phyloP scores from a whole-genome alignment of 2,888 invertebrate species.

The Poecilus cupreus region DNA sequence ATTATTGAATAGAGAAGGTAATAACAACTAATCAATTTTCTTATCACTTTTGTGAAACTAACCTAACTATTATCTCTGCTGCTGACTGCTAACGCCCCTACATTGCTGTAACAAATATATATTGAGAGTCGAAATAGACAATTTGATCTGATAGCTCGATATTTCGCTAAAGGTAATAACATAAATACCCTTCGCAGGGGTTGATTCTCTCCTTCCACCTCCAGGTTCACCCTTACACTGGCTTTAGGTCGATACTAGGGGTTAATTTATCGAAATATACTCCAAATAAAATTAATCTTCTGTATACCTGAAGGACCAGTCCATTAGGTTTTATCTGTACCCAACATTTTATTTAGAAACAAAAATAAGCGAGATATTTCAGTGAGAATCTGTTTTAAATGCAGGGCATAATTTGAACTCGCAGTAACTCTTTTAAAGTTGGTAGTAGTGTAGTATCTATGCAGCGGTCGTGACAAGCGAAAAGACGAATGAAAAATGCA shows the following conservation, averaged over 20 bases:
- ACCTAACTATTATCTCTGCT: neutral
- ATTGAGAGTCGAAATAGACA: slow-evolving; percentile 36
- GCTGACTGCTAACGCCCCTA: neutral
- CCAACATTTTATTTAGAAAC: too few relatives aligned
- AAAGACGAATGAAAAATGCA: slow-evolving; percentile 28
- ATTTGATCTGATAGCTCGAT: slow-evolving; percentile 39
- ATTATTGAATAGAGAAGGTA: too few relatives aligned
- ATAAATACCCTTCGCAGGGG: slow-evolving; percentile 35
- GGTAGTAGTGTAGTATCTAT: neutral
- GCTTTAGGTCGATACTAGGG: neutral
- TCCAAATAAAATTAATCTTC: neutral
- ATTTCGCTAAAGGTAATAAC: slow-evolving; percentile 42
- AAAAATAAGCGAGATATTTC: too few relatives aligned
- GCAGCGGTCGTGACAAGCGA: neutral
- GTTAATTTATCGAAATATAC: slow-evolving; percentile 16
- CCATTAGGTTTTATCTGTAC: too few relatives aligned
- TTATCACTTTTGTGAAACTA: too few relatives aligned
- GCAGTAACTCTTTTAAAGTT: neutral
- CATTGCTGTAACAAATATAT: slow-evolving; percentile 32
- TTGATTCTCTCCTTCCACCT: neutral
- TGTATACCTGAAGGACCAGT: neutral
- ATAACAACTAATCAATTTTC: too few relatives aligned
- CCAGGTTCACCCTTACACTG: neutral
- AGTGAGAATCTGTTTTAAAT: too few relatives aligned
- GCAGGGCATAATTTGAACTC: neutral